Conservation (phyloP, 2,797 vertebrate species). For the Spea hammondii region DNA sequence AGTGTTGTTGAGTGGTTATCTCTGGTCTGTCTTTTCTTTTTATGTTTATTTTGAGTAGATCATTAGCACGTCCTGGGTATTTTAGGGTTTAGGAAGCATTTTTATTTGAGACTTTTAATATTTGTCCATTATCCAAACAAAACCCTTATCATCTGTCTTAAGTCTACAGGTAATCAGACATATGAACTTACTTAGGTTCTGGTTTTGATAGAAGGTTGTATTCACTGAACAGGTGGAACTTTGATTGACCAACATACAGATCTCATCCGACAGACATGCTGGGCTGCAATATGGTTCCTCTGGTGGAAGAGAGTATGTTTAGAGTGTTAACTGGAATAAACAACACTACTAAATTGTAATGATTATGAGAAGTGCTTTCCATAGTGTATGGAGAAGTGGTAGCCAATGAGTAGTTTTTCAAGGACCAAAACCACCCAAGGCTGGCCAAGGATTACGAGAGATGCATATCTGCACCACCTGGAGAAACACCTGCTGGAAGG, state of each 20-base stretch:
- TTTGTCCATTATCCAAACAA: background rate
- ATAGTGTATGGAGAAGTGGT: background rate
- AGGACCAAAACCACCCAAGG: background rate
- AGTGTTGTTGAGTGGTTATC: too few relatives aligned
- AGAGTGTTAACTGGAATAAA: background rate
- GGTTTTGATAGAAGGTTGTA: constrained; percentile 22
- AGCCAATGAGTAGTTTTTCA: background rate
- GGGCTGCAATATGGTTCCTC: constrained; percentile 6
- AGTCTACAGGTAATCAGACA: background rate
- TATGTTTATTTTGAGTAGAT: too few relatives aligned
- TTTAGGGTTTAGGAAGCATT: background rate
- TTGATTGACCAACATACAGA: constrained; percentile 15
- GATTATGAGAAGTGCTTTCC: too few relatives aligned
- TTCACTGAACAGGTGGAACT: constrained; percentile 10
- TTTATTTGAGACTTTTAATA: background rate
- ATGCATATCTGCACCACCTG: too few relatives aligned
- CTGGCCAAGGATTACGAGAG: background rate
- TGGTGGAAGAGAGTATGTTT: background rate
- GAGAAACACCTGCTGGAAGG: too few relatives aligned
- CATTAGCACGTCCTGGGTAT: too few relatives aligned
- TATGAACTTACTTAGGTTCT: constrained; percentile 14
- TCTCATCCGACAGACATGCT: constrained; percentile 27
- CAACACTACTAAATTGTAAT: background rate
- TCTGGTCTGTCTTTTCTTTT: too few relatives aligned
- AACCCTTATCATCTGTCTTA: background rate